Conservation (phyloP, 2,113 vertebrate species). For the Muntiacus muntjak region DNA sequence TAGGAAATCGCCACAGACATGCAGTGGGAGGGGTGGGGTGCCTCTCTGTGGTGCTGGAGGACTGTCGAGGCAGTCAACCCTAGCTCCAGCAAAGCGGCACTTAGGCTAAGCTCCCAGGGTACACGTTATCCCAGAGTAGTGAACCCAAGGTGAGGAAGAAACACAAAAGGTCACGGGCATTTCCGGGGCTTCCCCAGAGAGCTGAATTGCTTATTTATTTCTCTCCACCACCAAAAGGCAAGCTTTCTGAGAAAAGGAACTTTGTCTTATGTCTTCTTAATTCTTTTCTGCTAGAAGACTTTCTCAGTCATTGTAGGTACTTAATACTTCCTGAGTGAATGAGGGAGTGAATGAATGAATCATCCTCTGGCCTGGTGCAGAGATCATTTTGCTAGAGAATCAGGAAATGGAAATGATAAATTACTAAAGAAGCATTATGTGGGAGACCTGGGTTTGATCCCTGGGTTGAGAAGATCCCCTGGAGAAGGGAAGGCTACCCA, state of each 20-base stretch:
- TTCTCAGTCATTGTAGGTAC: not conserved
- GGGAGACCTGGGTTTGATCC: not conserved
- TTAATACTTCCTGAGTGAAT: not conserved
- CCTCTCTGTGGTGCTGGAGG: not conserved
- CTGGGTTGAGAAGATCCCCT: not conserved
- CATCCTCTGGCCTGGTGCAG: not conserved
- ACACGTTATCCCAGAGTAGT: not conserved
- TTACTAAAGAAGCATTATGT: not conserved
- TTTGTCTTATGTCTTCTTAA: not conserved
- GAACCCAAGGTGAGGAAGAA: not conserved
- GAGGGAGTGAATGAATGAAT: not conserved
- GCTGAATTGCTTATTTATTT: not conserved
- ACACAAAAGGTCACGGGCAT: not conserved
- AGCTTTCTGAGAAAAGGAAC: not conserved
- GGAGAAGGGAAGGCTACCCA: not conserved
- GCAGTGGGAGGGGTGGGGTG: not conserved
- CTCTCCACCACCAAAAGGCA: not conserved
- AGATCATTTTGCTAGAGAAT: not conserved
- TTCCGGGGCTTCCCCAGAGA: not conserved
- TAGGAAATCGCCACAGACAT: rapidly evolving
- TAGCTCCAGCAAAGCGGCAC: not conserved
- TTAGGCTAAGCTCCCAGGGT: not conserved
- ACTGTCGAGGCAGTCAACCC: not conserved
- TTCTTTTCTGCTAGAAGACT: not conserved
- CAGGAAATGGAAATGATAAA: not conserved